Conservation (phyloP, 1,140 invertebrate species). For the Sesamia nonagrioides region DNA sequence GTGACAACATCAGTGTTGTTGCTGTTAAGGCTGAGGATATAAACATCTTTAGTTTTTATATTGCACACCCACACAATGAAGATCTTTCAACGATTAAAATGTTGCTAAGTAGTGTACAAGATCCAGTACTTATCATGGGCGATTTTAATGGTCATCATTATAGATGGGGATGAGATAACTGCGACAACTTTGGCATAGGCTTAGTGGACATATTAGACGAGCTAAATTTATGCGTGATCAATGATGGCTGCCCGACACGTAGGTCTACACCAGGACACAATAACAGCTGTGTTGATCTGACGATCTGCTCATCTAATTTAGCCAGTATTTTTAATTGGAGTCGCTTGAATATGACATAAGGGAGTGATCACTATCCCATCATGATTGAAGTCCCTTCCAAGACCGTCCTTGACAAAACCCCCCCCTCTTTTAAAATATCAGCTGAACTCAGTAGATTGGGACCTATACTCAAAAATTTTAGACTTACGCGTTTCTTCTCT, state of each 20-base stretch:
- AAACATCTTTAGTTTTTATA: neutral
- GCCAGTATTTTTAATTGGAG: neutral
- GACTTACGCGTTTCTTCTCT: neutral
- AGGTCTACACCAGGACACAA: neutral
- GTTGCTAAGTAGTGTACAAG: neutral
- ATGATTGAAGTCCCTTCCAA: constrained; percentile 1
- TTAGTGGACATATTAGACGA: neutral
- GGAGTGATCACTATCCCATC: constrained; percentile 9
- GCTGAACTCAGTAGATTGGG: too few species aligned
- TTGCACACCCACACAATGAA: neutral
- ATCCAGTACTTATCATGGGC: neutral
- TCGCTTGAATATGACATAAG: neutral
- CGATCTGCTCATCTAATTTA: neutral
- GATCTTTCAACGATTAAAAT: neutral
- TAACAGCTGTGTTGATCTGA: neutral
- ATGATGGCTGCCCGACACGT: neutral
- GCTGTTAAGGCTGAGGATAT: neutral
- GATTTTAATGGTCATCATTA: neutral
- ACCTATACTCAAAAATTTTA: neutral
- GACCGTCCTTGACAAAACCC: neutral
- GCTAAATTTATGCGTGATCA: neutral
- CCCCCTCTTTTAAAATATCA: too few species aligned
- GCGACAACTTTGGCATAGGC: neutral
- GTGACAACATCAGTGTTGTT: neutral
- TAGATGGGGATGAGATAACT: neutral